Evolutionary conservation across 2,888 invertebrate species (phyloP).

Genomic region (Tuta absoluta): DNA sequence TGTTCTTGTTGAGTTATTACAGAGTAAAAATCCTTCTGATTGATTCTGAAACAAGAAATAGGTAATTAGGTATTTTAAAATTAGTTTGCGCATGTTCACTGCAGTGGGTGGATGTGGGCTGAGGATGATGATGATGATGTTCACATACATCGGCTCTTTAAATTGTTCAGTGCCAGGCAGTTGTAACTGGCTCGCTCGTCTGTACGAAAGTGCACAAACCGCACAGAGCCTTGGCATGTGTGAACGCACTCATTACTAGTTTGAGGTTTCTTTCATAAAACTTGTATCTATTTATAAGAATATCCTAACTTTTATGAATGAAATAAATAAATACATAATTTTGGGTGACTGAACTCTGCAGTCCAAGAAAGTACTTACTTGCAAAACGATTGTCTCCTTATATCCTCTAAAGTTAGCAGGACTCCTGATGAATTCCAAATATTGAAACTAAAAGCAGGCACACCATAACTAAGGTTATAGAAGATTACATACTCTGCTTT

Average conservation of each 20-base stretch:
- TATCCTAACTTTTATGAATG: no score
- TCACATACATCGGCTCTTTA: no score
- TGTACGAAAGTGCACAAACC: no score
- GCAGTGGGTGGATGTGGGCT: no score
- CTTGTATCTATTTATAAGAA: no score
- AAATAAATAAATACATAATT: no score
- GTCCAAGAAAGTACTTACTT: conserved; percentile 51
- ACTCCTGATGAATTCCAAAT: conserved; percentile 83
- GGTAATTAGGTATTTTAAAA: not conserved
- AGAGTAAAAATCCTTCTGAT: conserved; percentile 71
- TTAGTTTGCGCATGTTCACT: not conserved
- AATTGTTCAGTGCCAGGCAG: no score
- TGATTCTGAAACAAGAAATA: conserved; percentile 56
- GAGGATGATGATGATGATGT: no score
- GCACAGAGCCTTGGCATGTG: no score
- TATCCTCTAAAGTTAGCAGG: conserved; percentile 78
- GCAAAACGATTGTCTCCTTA: conserved; percentile 73
- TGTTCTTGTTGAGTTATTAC: conserved; percentile 84
- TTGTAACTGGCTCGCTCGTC: no score
- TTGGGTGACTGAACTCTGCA: not conserved
- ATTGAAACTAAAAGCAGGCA: conserved; percentile 87
- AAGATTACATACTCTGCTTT: conserved; percentile 85
- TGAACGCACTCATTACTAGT: no score
- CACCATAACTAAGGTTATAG: conserved; percentile 86
- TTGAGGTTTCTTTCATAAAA: no score